Conservation (phyloP, 2,797 vertebrate species). For the Sebastes baramenuke region DNA sequence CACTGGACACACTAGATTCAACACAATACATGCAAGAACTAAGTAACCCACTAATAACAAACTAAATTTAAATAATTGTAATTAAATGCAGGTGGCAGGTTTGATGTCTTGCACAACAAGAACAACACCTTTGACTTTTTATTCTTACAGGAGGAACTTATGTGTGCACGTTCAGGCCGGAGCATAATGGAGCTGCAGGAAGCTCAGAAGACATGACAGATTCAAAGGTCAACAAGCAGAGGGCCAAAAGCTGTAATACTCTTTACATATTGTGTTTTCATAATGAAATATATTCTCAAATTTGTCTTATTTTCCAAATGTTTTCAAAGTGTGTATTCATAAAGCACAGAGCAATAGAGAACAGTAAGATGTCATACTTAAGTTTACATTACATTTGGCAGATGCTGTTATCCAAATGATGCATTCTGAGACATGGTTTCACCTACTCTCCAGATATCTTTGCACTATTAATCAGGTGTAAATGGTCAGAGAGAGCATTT, state of each 20-base stretch:
- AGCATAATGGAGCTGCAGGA: no score
- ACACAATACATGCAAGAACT: neutral
- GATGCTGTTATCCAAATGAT: neutral
- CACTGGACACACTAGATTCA: neutral
- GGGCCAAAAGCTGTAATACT: neutral
- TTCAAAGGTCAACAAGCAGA: no score
- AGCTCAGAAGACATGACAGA: no score
- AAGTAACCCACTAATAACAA: neutral
- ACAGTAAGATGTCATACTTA: neutral
- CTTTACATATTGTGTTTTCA: neutral
- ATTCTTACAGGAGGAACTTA: no score
- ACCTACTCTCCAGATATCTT: neutral
- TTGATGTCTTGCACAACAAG: no score
- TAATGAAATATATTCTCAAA: neutral
- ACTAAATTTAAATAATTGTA: neutral
- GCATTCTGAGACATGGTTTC: neutral
- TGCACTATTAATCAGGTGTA: neutral
- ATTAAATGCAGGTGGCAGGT: neutral
- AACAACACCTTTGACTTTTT: no score
- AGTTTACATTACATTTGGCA: neutral
- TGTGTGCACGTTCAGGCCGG: no score
- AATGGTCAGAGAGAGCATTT: conserved; percentile 27
- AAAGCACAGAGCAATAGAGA: no score
- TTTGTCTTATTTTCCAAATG: neutral
- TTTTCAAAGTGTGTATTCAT: neutral